Base-by-base conservation (phyloP, 1,140 invertebrate genomes). In the Papilio xuthus region DNA sequence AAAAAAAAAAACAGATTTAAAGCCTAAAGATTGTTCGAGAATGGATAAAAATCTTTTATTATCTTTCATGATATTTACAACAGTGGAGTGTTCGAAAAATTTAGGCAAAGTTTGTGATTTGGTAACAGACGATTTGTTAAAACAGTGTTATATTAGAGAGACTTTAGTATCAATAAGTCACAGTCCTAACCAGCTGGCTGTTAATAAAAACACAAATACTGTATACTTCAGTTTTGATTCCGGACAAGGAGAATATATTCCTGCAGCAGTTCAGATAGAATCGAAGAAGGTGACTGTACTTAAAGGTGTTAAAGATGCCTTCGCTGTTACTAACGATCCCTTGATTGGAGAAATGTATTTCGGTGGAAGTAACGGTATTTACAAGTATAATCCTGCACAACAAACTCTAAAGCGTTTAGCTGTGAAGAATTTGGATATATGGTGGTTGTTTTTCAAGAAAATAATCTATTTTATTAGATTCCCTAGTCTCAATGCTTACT, bases 221-320 rank as follows among this genome's bases (percentile, higher is more conserved):
- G 78, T 93, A 37, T 93, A 90, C 80, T 93, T 92, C 82, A 92
- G 91, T 79, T 91, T 93, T 77, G 90, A 92, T 81, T 85, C 85
- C 0, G 90, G 90, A 4, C 84, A 87, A 78, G 89, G 89, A 4
- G 91, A 92, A 78, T 90, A 90, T 67, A 71, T 88, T 0, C 89
- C 90, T 41, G 90, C 85, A 1, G 79, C 83, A 32, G 71, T 90
- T 0, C 83, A 86, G 12, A 86, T 92, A 26, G 87, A 89, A 44
- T 86, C 80, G 20, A 90, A 86, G 82, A 88, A 84, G 75, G 73
- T 93, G 1, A 91, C 82, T 8, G 85, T 92, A 23, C 81, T 93
- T 2, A 89, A 90, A 83, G 91, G 91, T 8, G 81, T 92, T 18
- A 92, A 88, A 79, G 90, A 93, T 44, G 90, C 91, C 71, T 93